Base-by-base conservation (phyloP, 2,888 invertebrate genomes). In the Agrochola lota region DNA sequence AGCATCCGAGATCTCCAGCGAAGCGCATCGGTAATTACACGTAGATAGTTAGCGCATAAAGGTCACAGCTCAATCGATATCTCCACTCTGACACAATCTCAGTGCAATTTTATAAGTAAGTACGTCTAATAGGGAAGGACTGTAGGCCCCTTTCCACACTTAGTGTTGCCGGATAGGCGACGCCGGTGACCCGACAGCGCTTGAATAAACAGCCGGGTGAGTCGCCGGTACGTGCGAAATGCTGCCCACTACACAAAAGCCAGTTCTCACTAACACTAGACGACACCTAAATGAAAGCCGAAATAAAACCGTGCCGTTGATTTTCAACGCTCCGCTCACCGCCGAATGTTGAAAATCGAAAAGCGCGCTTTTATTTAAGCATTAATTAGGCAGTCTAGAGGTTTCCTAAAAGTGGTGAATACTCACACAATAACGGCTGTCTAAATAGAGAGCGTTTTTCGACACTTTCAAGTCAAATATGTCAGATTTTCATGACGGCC, bases 51-150 rank as follows among this genome's bases (percentile, higher is more conserved):
- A 23, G 23, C 40, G 26, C 6, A 74, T 72, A 20, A 52, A 60
- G 72, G 72, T 74, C 72, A 49, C 4, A 20, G 40, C 46, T 60
- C 40, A 74, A 60, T 60, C 73, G 74, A 74, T 74, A 60, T n/a
- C 40, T 20, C 26, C 26, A 49, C 23, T 5, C 8, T 23, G 49
- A 72, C 17, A 15, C 15, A 49, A 7, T 60, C 59, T 60, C 57
- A 71, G 30, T 57, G 30, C 26, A 70, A 15, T 40, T 57, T 6
- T 26, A 9, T 26, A 15, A 40, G 8, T 26, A 15, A 40, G 8
- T n/a, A 40, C 49, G 1, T 9, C 26, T 40, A 20, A 49, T 49
- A 8, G 20, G 12, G 35, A 20, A n/a, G 8, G 5, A 66, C 6
- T 26, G 0, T 9, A 2, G 49, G 12, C 30, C 2, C 4, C 12